A percentile compares a stretch with the other conserved stretches of the same genome.
Conservation (phyloP, 2,888 invertebrate genomes). For the Oscheius onirici region DNA sequence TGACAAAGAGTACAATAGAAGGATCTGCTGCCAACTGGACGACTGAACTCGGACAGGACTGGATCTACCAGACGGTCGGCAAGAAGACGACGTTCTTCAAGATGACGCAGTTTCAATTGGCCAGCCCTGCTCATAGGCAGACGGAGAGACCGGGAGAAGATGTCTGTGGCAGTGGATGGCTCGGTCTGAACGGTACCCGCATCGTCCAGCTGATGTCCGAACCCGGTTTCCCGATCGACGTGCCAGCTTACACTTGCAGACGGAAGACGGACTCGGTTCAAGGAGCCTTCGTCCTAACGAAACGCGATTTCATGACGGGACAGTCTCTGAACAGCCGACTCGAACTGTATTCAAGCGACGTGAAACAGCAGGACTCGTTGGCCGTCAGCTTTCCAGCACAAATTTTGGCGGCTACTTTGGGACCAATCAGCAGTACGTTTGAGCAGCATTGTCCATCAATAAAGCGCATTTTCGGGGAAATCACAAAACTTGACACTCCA, state of each 20-base stretch:
- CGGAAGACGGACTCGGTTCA: background rate
- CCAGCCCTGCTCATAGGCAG: background rate
- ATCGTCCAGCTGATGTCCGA: slow-evolving; percentile 1
- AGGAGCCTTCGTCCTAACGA: too few relatives aligned
- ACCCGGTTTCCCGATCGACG: slow-evolving; percentile 1
- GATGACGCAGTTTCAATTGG: background rate
- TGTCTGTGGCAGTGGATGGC: background rate
- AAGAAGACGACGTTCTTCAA: background rate
- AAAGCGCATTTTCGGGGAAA: too few relatives aligned
- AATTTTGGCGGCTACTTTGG: too few relatives aligned
- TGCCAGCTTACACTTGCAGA: background rate
- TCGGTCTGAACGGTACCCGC: background rate
- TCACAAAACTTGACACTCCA: too few relatives aligned
- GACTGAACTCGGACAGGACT: background rate
- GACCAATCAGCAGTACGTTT: too few relatives aligned
- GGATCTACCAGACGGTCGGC: background rate
- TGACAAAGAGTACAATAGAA: background rate
- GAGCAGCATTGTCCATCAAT: too few relatives aligned
- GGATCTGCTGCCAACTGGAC: background rate
- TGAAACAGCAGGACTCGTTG: too few relatives aligned
- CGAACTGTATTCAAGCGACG: too few relatives aligned
- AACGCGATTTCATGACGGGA: too few relatives aligned
- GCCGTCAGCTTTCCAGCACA: too few relatives aligned
- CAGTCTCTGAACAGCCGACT: too few relatives aligned
- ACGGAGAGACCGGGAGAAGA: slow-evolving; percentile 8